Conservation (phyloP, 1,140 invertebrate genomes). For the Anastatus disparis region DNA sequence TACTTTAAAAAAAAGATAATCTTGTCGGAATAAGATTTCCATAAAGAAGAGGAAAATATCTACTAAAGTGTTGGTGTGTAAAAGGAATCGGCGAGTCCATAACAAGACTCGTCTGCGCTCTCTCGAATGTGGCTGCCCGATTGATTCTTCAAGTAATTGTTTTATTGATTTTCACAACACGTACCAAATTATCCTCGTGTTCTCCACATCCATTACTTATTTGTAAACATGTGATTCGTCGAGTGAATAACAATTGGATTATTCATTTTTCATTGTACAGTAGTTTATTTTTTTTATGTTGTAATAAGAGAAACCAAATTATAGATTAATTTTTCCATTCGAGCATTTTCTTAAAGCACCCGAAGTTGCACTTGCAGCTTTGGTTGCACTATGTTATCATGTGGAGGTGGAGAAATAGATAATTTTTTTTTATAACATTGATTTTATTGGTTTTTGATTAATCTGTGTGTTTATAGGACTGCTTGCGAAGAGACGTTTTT, state of each 20-base stretch:
- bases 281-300: too few species aligned
- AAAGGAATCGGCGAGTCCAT: too few species aligned
- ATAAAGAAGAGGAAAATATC: too few species aligned
- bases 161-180: slow-evolving; percentile 22
- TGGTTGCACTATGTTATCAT: not conserved
- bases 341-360: too few species aligned
- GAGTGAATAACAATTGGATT: not conserved
- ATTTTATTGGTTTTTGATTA: not conserved
- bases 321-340: too few species aligned
- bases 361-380: not conserved
- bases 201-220: not conserved
- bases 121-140: slow-evolving; percentile 36
- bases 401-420: not conserved
- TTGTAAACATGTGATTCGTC: slow-evolving; percentile 1
- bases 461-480: slow-evolving; percentile 7
- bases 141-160: slow-evolving; percentile 38
- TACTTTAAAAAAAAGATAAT: too few species aligned
- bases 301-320: not conserved
- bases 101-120: not conserved
- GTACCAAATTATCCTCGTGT: not conserved
- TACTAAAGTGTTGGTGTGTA: too few species aligned
- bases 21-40: too few species aligned
- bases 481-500: slow-evolving; percentile 8
- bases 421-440: not conserved
- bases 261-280: too few species aligned